Percentiles rank a stretch among this genome's conserved stretches.
phyloP scores from a whole-genome alignment of 2,888 invertebrate species.

The Physocephala rufipes region DNA sequence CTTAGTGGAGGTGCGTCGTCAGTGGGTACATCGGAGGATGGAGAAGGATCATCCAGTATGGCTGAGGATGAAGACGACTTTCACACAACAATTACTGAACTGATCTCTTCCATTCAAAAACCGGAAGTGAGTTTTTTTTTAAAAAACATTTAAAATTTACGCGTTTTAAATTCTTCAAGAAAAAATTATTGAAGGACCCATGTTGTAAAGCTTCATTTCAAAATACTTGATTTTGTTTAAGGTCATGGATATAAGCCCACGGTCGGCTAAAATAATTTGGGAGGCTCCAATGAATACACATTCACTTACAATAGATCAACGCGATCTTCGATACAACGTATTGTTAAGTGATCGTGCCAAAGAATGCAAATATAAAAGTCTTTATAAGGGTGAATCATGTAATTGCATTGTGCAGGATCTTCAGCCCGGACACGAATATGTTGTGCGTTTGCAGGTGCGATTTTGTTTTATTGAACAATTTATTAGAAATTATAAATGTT shows the following conservation, averaged over 20 bases:
- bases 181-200: neutral
- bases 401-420: slow-evolving; percentile 85
- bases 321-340: slow-evolving; percentile 78
- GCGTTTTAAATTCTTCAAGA: neutral
- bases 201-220: neutral
- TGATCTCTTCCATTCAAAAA: slow-evolving; percentile 78
- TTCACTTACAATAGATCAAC: slow-evolving; percentile 55
- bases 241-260: slow-evolving; percentile 84
- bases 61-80: slow-evolving; percentile 81
- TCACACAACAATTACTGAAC: slow-evolving; percentile 74
- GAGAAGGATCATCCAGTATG: slow-evolving; percentile 78
- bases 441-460: slow-evolving; percentile 82
- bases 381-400: slow-evolving; percentile 80
- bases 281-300: slow-evolving; percentile 70
- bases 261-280: slow-evolving; percentile 87
- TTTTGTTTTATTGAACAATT: no score
- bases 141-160: slow-evolving; percentile 10
- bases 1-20: slow-evolving; percentile 65
- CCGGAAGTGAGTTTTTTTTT: slow-evolving; percentile 71
- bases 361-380: slow-evolving; percentile 85
- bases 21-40: slow-evolving; percentile 81
- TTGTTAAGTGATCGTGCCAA: slow-evolving; percentile 80
- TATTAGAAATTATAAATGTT: neutral
- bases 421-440: slow-evolving; percentile 88
- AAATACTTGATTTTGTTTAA: slow-evolving; percentile 59